These are phyloP conservation scores for Cairina moschata DNA, from an alignment of 2,113 vertebrate genomes.

Conservation along the genomic window DNA sequence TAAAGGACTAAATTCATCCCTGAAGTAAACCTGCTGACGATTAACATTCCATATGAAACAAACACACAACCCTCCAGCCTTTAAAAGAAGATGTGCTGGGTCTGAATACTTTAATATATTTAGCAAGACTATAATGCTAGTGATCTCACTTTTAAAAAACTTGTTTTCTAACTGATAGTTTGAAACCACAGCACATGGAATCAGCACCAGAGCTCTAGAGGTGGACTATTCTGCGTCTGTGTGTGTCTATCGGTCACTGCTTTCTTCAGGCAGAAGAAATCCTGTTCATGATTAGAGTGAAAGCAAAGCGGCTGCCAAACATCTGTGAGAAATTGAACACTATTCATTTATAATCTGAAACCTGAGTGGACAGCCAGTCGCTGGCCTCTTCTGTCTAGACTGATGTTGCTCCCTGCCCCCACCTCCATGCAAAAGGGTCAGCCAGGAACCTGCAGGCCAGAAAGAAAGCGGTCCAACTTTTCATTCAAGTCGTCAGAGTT, in stretches of 20 bases:
- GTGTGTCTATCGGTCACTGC: slow-evolving; percentile 15
- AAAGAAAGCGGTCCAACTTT: not conserved
- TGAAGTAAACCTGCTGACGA: not conserved
- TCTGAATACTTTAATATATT: not conserved
- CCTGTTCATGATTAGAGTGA: not conserved
- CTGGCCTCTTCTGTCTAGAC: slow-evolving; percentile 66
- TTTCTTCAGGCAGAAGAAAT: slow-evolving; percentile 42
- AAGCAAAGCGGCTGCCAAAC: slow-evolving; percentile 52
- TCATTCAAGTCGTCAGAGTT: not conserved
- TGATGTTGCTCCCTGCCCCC: slow-evolving; percentile 21
- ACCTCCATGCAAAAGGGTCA: slow-evolving; percentile 3
- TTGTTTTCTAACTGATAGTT: not conserved
- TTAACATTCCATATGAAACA: not conserved
- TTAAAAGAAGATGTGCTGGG: not conserved
- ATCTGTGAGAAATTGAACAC: slow-evolving; percentile 60
- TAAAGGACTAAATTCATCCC: not conserved
- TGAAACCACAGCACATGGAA: slow-evolving; percentile 7
- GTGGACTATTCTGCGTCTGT: not conserved
- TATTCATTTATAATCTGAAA: slow-evolving; percentile 49
- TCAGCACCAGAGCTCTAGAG: not conserved
- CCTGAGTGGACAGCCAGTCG: slow-evolving; percentile 28
- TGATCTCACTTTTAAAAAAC: not conserved
- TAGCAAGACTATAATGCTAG: not conserved
- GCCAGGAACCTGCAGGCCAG: slow-evolving; percentile 38
- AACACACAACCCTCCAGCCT: not conserved